These are phyloP conservation scores for Sebastes paucispinis DNA, from an alignment of 2,797 vertebrate genomes.

Conservation along the genomic window DNA sequence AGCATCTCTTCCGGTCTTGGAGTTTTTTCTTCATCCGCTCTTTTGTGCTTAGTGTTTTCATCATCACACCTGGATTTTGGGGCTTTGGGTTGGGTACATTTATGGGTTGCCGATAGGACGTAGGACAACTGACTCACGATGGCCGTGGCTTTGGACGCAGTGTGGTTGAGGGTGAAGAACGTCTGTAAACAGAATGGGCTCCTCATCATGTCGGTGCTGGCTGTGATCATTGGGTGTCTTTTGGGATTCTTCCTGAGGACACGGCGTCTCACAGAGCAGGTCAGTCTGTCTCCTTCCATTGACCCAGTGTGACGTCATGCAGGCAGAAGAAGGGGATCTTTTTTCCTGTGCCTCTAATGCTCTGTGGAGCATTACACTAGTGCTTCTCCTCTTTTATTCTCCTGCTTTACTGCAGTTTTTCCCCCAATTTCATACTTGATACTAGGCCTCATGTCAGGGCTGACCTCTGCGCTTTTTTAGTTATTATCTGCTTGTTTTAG, in stretches of 20 bases:
- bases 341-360: neutral
- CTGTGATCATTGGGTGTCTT: conserved; percentile 93
- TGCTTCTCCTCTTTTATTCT: neutral
- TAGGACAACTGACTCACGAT: conserved; percentile 77
- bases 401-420: neutral
- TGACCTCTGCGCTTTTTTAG: neutral
- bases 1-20: neutral
- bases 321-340: neutral
- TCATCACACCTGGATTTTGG: conserved; percentile 50
- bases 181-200: conserved; percentile 94
- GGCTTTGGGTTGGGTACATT: conserved; percentile 34
- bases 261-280: conserved; percentile 92
- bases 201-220: conserved; percentile 94
- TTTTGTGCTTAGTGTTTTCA: neutral
- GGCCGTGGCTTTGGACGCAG: conserved; percentile 88
- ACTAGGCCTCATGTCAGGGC: neutral
- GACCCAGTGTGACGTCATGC: conserved; percentile 19
- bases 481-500: neutral
- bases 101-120: conserved; percentile 82
- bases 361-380: neutral
- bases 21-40: neutral
- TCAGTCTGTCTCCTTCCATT: conserved; percentile 70
- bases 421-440: neutral
- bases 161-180: conserved; percentile 89
- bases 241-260: conserved; percentile 96